phyloP scores from a whole-genome alignment of 2,888 invertebrate species.

The Xylota segnis region DNA sequence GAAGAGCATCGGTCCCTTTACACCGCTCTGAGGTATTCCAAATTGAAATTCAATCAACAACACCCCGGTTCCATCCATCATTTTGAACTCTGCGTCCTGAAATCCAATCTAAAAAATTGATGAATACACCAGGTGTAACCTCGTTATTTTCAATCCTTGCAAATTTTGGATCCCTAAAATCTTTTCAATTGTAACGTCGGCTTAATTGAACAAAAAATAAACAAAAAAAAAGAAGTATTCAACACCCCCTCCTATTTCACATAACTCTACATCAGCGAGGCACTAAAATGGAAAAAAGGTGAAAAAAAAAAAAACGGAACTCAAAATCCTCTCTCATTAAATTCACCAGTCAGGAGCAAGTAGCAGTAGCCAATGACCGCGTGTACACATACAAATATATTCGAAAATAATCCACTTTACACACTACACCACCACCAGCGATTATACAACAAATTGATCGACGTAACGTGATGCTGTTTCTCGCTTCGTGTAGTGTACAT shows the following conservation, averaged over 20 bases:
- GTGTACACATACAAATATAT: neutral
- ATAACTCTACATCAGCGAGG: neutral
- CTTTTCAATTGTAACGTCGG: neutral
- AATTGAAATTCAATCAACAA: neutral
- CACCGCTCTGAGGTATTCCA: neutral
- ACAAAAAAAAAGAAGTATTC: neutral
- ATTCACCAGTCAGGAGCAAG: neutral
- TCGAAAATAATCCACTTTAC: slow-evolving; percentile 24
- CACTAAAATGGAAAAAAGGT: neutral
- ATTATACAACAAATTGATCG: slow-evolving; percentile 10
- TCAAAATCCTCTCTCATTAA: neutral
- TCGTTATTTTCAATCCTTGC: neutral
- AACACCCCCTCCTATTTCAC: neutral
- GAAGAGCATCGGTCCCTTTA: neutral
- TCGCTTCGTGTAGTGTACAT: neutral
- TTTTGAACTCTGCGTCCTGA: too few relatives aligned
- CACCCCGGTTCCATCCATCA: neutral
- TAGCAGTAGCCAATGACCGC: neutral
- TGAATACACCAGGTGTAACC: neutral
- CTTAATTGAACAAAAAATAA: slow-evolving; percentile 10
- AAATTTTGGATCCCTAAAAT: neutral
- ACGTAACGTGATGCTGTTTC: slow-evolving; percentile 9
- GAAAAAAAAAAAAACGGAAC: neutral
- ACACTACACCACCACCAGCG: slow-evolving; percentile 1
- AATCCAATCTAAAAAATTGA: slow-evolving; percentile 12